Percentiles rank a stretch among this genome's conserved stretches.
These are phyloP conservation scores for Acanthococcus lagerstroemiae DNA, from an alignment of 2,888 invertebrate genomes.

Conservation along the genomic window DNA sequence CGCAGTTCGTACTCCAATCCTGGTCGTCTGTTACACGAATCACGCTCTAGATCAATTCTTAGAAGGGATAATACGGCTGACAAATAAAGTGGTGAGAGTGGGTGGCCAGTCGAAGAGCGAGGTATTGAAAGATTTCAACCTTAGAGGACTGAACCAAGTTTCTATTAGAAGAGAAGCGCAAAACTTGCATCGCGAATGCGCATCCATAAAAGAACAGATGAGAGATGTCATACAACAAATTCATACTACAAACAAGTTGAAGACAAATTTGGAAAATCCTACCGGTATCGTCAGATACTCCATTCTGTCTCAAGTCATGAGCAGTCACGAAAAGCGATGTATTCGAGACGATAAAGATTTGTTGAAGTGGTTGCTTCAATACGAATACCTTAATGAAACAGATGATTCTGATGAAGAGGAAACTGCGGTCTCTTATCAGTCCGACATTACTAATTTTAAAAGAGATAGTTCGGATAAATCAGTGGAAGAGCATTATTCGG, in stretches of 20 bases:
- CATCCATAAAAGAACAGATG: neutral
- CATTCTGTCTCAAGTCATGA: neutral
- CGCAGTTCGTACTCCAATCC: constrained; percentile 43
- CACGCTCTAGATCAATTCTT: constrained; percentile 80
- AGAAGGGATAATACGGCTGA: constrained; percentile 53
- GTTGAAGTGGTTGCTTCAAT: neutral
- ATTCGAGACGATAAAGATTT: neutral
- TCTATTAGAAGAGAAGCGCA: neutral
- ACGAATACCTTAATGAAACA: neutral
- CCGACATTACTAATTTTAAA: no score
- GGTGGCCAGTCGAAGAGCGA: constrained; percentile 58
- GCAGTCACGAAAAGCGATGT: neutral
- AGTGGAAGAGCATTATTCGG: no score
- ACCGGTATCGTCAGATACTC: neutral
- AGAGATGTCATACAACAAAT: neutral
- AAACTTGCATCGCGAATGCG: neutral
- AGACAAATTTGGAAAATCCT: neutral
- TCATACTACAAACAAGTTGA: neutral
- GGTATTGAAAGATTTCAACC: constrained; percentile 40
- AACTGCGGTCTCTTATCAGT: no score
- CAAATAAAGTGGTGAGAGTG: constrained; percentile 54
- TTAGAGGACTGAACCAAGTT: neutral
- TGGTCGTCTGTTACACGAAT: constrained; percentile 74
- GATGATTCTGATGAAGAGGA: neutral
- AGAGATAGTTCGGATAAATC: no score